Conservation (phyloP, 2,888 invertebrate species). For the Leucophenga montana region DNA sequence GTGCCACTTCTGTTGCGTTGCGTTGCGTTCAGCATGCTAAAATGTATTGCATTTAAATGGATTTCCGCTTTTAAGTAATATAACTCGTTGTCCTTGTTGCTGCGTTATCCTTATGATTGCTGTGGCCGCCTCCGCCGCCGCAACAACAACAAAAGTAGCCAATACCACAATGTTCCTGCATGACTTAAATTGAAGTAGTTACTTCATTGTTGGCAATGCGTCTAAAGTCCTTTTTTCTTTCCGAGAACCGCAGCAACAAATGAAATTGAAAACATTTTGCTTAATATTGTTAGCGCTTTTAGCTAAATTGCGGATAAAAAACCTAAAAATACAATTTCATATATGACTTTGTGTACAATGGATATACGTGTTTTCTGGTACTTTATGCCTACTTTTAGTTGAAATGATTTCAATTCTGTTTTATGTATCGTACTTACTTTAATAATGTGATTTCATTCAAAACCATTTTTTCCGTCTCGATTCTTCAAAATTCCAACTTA, state of each 20-base stretch:
- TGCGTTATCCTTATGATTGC: neutral
- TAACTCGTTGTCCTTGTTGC: neutral
- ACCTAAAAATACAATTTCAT: too few species aligned
- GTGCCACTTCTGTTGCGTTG: neutral
- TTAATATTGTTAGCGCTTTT: conserved; percentile 59
- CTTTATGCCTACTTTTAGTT: too few species aligned
- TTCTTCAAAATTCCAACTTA: too few species aligned
- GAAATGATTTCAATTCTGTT: too few species aligned
- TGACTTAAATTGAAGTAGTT: neutral
- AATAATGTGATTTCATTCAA: too few species aligned
- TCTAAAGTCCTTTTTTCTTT: too few species aligned
- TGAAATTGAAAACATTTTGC: conserved; percentile 13
- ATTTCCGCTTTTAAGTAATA: neutral
- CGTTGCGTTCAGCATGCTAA: too few species aligned
- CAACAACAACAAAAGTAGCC: conserved; percentile 2
- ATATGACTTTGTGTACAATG: too few species aligned
- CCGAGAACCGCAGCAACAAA: too few species aligned
- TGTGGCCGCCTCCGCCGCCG: neutral
- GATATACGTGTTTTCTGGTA: too few species aligned
- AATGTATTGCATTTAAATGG: conserved; percentile 17
- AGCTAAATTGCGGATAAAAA: conserved; percentile 52
- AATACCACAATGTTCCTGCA: neutral
- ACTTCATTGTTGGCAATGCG: neutral
- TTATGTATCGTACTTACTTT: too few species aligned
- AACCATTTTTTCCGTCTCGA: too few species aligned